Base-by-base conservation (phyloP, 1,140 invertebrate species). In the Micrasema longulum region DNA sequence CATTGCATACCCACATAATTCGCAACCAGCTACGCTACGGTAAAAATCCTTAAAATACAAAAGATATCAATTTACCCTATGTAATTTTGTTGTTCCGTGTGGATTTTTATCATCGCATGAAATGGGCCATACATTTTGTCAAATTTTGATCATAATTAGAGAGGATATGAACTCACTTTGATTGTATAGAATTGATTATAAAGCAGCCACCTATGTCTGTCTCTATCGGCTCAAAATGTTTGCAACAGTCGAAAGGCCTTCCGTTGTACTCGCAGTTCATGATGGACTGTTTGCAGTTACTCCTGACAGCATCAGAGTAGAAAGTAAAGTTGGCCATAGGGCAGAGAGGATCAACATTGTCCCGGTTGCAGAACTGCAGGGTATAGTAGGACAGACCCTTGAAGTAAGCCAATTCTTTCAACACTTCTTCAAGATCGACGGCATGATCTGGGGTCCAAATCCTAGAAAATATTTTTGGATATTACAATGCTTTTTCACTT, bases 201-300 rank as follows among this genome's bases (percentile, higher is more conserved):
- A 85, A 91, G 76, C 90, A 92, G 16, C 80, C 78, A 4, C 91
- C 91, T 38, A 89, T 76, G 77, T 91, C 90, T 0, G 91, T 91
- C 41, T 88, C 81, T 69, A 91, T 84, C 1, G 83, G 81, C 35
- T 85, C 80, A 75, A 92, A 91, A 76, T 89, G 87, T 72, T 85
- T 81, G 72, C 91, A 92, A 76, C 91, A 92, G 38, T 90, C 84
- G 69, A 92, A 91, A 0, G 79, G 69, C 47, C 81, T 77, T 10
- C 82, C 80, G 71, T 90, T 90, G 83, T 90, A 92, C n/a, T 81
- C 83, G 64, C 91, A 92, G 41, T 83, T 84, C 1, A 71, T 76
- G 23, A 92, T 79, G 2, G 89, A 80, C 45, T 87, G 78, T 1
- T 79, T 68, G 69, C 91, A 92, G 36, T 81, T 80, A 72, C 87